Evolutionary conservation across 2,888 invertebrate species (phyloP), one percentile per base, ranked within the genome.

Genomic region (Rhagonycha fulva): DNA sequence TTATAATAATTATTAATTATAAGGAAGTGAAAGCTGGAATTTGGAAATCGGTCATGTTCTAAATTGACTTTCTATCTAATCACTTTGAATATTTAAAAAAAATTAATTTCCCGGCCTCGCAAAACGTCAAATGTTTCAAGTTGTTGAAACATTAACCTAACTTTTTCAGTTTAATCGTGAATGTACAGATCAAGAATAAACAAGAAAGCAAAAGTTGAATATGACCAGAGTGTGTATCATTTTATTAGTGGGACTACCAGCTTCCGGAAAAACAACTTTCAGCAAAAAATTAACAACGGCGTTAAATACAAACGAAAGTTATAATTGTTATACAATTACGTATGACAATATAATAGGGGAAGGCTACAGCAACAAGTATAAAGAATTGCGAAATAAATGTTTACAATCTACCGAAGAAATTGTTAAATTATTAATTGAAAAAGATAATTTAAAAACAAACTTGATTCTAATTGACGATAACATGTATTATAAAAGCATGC

Each of bases 401-500:
- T 69, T 78, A 28, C 61, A 60, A 61, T 71, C 47, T 12, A 78
- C 76, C 4, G 73, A 80, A 68, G n/a, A 62, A 9, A 69, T 69
- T n/a, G 61, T 79, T 10, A 67, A 60, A 14, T 60, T 60, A 4
- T 68, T 62, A 24, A 19, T 72, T 19, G 60, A 30, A 11, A 62
- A 68, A 66, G 23, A 69, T 11, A 12, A 23, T 11, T 14, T 12
- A 12, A 68, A 70, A 10, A 73, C 70, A 32, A 68, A 75, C 30
- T 9, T 80, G 14, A 69, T 79, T 14, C 14, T 80, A 11, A 76
- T 80, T 19, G 80, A 80, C 72, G 80, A 80, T 60, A 80, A 80
- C 61, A 79, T 80, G 80, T 80, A 79, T 19, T 79, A 79, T 62
- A 80, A 71, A 70, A 80, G 79, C 68, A 80, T 80, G 80, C 76